Evolutionary conservation across 1,140 invertebrate genomes (phyloP).

Genomic region (Cyrtorhinus lividipennis): DNA sequence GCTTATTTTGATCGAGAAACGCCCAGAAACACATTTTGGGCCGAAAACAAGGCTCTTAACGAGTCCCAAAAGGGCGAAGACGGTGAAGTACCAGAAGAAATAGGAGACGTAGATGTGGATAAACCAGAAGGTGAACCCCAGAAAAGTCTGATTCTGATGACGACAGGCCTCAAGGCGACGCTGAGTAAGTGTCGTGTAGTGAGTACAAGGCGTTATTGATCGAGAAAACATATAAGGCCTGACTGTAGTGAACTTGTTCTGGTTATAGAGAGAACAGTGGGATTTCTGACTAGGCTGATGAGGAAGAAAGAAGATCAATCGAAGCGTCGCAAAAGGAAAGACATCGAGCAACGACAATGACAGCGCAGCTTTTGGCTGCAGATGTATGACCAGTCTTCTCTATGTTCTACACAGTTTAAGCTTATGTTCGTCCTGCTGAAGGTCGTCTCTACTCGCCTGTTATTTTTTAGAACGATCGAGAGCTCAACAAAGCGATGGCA

Average conservation of each 20-base stretch:
- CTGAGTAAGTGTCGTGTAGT: constrained; percentile 3
- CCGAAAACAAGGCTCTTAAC: no score
- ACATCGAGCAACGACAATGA: constrained; percentile 94
- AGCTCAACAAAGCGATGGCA: constrained; percentile 66
- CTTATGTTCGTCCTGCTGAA: neutral
- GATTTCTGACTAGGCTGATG: constrained; percentile 79
- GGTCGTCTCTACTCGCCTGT: constrained; percentile 17
- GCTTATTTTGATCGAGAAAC: no score
- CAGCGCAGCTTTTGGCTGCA: constrained; percentile 66
- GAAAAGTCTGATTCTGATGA: constrained; percentile 20
- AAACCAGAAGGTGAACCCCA: constrained; percentile 24
- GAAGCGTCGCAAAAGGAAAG: constrained; percentile 57
- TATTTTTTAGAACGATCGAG: constrained; percentile 59
- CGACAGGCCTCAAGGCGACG: constrained; percentile 19
- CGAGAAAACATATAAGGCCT: no score
- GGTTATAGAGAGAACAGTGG: constrained; percentile 17
- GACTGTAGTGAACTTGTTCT: no score
- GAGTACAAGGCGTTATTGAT: neutral
- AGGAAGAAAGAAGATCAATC: constrained; percentile 69
- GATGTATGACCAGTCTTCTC: no score
- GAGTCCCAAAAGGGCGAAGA: constrained; percentile 28
- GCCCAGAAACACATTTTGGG: no score
- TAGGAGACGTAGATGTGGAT: constrained; percentile 15
- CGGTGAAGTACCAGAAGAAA: constrained; percentile 13
- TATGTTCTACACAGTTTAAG: no score